Conservation (phyloP, 2,888 invertebrate genomes). For the Drepana falcataria region DNA sequence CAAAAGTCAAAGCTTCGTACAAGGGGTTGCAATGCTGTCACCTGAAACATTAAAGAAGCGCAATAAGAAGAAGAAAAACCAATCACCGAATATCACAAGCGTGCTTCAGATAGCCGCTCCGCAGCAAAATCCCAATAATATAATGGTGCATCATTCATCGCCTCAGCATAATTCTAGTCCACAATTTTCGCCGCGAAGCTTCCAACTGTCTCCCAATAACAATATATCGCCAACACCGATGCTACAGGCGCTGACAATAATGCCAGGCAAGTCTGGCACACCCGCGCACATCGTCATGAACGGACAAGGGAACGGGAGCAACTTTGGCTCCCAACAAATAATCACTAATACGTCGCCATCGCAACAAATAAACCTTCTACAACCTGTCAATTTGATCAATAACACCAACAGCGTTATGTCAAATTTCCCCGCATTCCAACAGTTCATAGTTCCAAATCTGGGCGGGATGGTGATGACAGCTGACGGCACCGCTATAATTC, state of each 20-base stretch:
- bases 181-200: slow-evolving; percentile 85
- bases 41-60: slow-evolving; percentile 84
- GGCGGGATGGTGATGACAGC: slow-evolving; percentile 91
- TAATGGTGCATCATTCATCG: slow-evolving; percentile 76
- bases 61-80: slow-evolving; percentile 85
- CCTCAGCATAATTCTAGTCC: slow-evolving; percentile 69
- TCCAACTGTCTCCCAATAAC: slow-evolving; percentile 85
- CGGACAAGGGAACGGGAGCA: slow-evolving; percentile 80
- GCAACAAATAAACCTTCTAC: slow-evolving; percentile 85
- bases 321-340: slow-evolving; percentile 83
- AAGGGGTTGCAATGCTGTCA: slow-evolving; percentile 77
- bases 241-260: slow-evolving; percentile 86
- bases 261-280: slow-evolving; percentile 85
- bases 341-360: slow-evolving; percentile 80
- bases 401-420: slow-evolving; percentile 83
- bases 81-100: slow-evolving; percentile 83
- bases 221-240: slow-evolving; percentile 83
- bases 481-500: slow-evolving; percentile 86
- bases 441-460: slow-evolving; percentile 89
- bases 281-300: slow-evolving; percentile 89
- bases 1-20: slow-evolving; percentile 65
- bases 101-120: slow-evolving; percentile 84
- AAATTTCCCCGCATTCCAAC: slow-evolving; percentile 88
- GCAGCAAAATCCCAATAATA: slow-evolving; percentile 81
- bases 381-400: slow-evolving; percentile 89